Evolutionary conservation across 2,888 invertebrate genomes (phyloP), one percentile per base, ranked within the genome.

Genomic region (Ernsta delagoae): DNA sequence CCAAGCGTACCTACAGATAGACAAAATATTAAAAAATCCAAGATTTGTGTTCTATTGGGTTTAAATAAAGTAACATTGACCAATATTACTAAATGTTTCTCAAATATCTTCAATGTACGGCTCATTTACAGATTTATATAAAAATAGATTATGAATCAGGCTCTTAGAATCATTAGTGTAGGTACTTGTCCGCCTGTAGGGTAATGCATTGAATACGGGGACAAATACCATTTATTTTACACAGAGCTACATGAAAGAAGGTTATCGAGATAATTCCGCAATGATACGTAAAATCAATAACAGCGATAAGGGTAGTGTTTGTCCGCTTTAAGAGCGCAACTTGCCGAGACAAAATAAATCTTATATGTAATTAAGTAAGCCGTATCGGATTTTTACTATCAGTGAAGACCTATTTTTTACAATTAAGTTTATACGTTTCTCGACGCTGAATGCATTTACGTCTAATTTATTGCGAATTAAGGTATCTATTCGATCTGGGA

Each of bases 321-420:
- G 16, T 43, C 45, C 57, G 41, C 65, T 65, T 66, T 53, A 65
- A 39, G 41, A 59, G 59, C 59, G 24, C 48, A 59, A 65, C 50
- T 65, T 65, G n/a, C 16, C 48, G 39, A n/a, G 36, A 59, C 31
- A 66, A 66, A 59, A 66, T 66, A 66, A 66, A 66, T 66, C 65
- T 66, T 50, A 59, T n/a, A n/a, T 24, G 50, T 59, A 66, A 59
- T 66, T 66, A 66, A 65, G n/a, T 43, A 31, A 34, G 6, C 9
- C 11, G 59, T 66, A 66, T 66, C 65, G 59, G 59, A 59, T 53
- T 59, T 31, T 31, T 54, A 48, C 16, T 45, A 65, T 59, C 48
- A 31, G 24, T 12, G 50, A 50, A 66, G 39, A 24, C 59, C 65
- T 59, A 59, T 65, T 66, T 66, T 59, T 66, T 66, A 50, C 65